phyloP scores from a whole-genome alignment of 2,888 invertebrate species.

The Liposcelis brunnea region DNA sequence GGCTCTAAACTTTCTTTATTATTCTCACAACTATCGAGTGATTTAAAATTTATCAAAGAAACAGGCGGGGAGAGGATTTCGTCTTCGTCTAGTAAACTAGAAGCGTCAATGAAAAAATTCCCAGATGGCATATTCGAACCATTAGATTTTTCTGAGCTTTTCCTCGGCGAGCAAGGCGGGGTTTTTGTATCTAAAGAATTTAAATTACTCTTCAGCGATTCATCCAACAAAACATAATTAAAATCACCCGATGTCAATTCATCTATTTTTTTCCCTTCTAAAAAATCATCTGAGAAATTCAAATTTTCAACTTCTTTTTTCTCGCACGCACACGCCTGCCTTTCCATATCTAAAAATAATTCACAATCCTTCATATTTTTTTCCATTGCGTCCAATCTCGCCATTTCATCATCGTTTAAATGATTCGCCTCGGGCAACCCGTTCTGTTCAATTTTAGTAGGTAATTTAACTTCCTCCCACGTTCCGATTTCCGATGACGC shows the following conservation, averaged over 20 bases:
- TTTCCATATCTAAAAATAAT: constrained; percentile 7
- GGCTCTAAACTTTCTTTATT: background rate
- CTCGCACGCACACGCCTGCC: too few relatives aligned
- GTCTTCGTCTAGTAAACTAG: constrained; percentile 52
- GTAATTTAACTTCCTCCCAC: constrained; percentile 40
- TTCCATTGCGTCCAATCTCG: constrained; percentile 1
- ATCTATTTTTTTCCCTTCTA: too few relatives aligned
- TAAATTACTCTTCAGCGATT: constrained; percentile 9
- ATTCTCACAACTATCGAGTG: background rate
- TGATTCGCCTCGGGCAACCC: background rate
- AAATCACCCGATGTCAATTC: too few relatives aligned
- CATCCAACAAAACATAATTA: background rate
- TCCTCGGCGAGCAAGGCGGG: constrained; percentile 4
- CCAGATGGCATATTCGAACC: constrained; percentile 22
- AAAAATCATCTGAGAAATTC: too few relatives aligned
- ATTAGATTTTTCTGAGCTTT: background rate
- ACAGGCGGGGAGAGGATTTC: constrained; percentile 24
- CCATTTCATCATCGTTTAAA: constrained; percentile 3
- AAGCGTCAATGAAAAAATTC: constrained; percentile 63
- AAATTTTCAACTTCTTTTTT: too few relatives aligned
- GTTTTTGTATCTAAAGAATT: background rate
- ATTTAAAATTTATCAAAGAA: background rate
- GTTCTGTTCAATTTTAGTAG: constrained; percentile 20
- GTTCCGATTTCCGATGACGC: constrained; percentile 45
- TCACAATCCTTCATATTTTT: constrained; percentile 7